Evolutionary conservation across 2,113 vertebrate genomes (phyloP).

Genomic region (Oreochromis tanganicae): DNA sequence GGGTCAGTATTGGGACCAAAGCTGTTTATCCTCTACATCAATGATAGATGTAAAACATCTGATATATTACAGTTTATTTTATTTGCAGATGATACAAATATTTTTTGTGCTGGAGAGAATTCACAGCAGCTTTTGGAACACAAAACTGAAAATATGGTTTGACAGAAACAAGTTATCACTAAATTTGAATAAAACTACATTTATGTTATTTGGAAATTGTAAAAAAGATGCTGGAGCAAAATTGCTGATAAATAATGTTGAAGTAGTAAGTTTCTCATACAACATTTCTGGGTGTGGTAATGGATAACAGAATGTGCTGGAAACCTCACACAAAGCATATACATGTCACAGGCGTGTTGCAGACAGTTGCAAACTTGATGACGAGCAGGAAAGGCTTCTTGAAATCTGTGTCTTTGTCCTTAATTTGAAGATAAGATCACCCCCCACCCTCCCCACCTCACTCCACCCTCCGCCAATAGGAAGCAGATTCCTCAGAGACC

Average conservation of each 20-base stretch:
- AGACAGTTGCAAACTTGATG: not conserved
- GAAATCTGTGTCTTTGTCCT: not conserved
- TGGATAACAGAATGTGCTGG: not conserved
- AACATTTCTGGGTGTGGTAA: not conserved
- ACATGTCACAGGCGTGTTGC: not conserved
- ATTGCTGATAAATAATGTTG: not conserved
- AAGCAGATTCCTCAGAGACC: not conserved
- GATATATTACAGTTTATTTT: not conserved
- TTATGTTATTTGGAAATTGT: not conserved
- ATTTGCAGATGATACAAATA: not conserved
- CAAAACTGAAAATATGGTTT: not conserved
- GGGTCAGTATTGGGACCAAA: not conserved
- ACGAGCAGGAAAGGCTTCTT: not conserved
- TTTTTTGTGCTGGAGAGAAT: not conserved
- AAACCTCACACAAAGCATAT: not conserved
- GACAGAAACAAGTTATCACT: not conserved
- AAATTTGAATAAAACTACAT: not conserved
- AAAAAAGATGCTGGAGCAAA: not conserved
- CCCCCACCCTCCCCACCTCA: not conserved
- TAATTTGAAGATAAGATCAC: not conserved
- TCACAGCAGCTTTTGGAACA: not conserved
- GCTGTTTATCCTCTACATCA: not conserved
- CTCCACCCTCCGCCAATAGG: not conserved
- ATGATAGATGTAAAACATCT: not conserved
- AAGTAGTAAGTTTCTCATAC: not conserved